Evolutionary conservation across 1,140 invertebrate species (phyloP).

Genomic region (Leptinotarsa texana): DNA sequence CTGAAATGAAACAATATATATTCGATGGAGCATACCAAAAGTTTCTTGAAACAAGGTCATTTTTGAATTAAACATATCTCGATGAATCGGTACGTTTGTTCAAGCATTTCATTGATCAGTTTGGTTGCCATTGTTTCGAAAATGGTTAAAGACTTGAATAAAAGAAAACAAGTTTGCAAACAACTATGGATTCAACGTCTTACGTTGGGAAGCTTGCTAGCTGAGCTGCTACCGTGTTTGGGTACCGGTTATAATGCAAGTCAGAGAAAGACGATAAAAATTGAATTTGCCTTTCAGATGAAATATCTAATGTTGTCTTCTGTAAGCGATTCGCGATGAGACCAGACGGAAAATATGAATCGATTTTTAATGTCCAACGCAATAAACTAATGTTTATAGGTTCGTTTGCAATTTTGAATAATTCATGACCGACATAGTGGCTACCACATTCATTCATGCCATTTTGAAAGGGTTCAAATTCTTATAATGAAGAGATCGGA

Average conservation of each 20-base stretch:
- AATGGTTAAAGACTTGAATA: conserved; percentile 16
- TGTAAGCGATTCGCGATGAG: not conserved
- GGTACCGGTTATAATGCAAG: conserved; percentile 14
- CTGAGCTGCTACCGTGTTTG: conserved; percentile 16
- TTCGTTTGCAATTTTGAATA: not conserved
- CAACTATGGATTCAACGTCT: conserved; percentile 22
- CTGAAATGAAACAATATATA: no score
- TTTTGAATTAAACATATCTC: conserved; percentile 22
- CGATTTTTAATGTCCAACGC: not conserved
- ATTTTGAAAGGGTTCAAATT: no score
- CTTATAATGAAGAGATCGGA: no score
- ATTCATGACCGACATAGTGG: no score
- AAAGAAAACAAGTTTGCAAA: conserved; percentile 23
- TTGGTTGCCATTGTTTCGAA: conserved; percentile 24
- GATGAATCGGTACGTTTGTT: conserved; percentile 21
- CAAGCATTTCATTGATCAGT: conserved; percentile 25
- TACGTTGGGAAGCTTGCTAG: conserved; percentile 20
- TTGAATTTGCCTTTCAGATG: conserved; percentile 26
- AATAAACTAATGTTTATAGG: conserved; percentile 14
- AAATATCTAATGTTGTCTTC: conserved; percentile 23
- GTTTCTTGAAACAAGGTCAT: not conserved
- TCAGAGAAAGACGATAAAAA: conserved; percentile 22
- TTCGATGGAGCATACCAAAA: no score
- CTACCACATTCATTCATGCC: no score
- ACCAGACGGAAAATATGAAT: conserved; percentile 12